A percentile compares a stretch with the other conserved stretches of the same genome.
Conservation (phyloP, 1,140 invertebrate species). For the Thalassaphorura encarpata region DNA sequence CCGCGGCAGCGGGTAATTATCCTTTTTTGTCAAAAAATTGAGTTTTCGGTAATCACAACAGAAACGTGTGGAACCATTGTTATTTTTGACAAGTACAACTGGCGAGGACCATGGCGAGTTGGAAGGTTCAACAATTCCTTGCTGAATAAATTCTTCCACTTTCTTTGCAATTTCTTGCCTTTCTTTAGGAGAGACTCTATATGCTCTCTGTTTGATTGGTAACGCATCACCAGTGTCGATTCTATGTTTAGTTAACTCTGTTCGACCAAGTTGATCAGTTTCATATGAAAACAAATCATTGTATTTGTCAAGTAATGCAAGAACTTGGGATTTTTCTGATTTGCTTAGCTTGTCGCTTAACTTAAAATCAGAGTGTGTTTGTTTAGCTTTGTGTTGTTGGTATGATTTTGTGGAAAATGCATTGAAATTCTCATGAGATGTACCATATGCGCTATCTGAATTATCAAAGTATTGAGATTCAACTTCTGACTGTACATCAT, state of each 20-base stretch:
- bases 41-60: conserved; percentile 41
- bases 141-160: conserved; percentile 34
- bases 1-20: conserved; percentile 41
- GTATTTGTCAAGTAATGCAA: not conserved
- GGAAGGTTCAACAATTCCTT: conserved; percentile 37
- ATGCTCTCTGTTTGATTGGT: conserved; percentile 34
- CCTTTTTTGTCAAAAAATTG: conserved; percentile 37
- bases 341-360: not conserved
- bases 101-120: conserved; percentile 39
- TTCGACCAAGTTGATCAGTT: not conserved
- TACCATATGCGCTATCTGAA: not conserved
- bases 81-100: conserved; percentile 40
- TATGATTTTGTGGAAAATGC: not conserved
- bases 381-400: not conserved
- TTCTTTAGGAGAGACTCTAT: conserved; percentile 31
- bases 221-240: conserved; percentile 33
- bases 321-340: not conserved
- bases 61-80: conserved; percentile 38
- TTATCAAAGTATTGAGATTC: not conserved
- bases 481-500: too few relatives aligned
- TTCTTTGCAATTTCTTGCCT: conserved; percentile 34
- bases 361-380: too few relatives aligned
- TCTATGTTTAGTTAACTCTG: conserved; percentile 23
- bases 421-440: not conserved
- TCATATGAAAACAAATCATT: not conserved